These are phyloP conservation scores for Chamaetylas fuelleborni DNA, from an alignment of 2,113 vertebrate genomes.

Conservation along the genomic window DNA sequence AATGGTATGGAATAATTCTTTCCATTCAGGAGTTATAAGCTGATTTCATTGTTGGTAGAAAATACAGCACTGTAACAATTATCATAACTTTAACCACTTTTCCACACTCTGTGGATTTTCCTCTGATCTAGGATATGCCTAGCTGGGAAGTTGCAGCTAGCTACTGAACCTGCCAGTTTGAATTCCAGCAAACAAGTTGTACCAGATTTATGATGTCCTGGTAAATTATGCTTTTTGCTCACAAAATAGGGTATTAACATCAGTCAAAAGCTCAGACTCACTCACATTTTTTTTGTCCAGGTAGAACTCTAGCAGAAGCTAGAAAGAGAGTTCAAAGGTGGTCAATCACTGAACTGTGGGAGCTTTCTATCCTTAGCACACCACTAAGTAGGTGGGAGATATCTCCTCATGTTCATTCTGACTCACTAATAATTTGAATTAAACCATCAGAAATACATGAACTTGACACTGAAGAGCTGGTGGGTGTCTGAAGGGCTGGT, in stretches of 20 bases:
- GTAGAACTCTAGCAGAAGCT: background rate
- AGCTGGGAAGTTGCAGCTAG: slow-evolving; percentile 5
- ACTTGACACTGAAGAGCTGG: background rate
- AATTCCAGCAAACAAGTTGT: slow-evolving; percentile 2
- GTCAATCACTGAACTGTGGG: background rate
- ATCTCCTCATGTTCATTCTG: background rate
- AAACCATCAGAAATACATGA: background rate
- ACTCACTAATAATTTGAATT: background rate
- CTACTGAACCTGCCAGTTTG: background rate
- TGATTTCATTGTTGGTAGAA: slow-evolving; percentile 27
- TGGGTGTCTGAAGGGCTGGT: background rate
- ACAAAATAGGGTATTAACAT: background rate
- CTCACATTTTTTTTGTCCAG: background rate
- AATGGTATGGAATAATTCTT: slow-evolving; percentile 39
- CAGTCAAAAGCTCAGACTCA: background rate
- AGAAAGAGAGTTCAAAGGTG: background rate
- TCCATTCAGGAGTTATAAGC: slow-evolving; percentile 32
- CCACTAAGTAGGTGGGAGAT: background rate
- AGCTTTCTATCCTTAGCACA: background rate
- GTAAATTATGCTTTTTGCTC: background rate
- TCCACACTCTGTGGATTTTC: slow-evolving; percentile 11
- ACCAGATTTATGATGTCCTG: background rate
- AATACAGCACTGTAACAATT: slow-evolving; percentile 26
- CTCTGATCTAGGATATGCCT: background rate
- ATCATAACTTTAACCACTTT: slow-evolving; percentile 29